Evolutionary conservation across 2,113 vertebrate species (phyloP).

Genomic region (Budorcas taxicolor): DNA sequence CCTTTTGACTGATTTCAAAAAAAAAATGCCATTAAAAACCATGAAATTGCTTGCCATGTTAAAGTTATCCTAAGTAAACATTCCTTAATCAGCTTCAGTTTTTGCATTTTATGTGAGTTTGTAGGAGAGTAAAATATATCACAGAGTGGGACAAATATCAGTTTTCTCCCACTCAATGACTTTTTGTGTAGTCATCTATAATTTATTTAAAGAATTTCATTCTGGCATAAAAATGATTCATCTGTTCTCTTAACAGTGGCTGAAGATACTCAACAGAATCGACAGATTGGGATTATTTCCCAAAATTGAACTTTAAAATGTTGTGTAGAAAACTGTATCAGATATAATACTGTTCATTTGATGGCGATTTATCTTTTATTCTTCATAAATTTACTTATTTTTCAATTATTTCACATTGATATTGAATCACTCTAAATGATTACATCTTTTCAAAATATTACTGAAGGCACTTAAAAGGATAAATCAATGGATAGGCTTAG

Average conservation of each 20-base stretch:
- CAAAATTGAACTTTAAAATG: slow-evolving; percentile 26
- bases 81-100: not conserved
- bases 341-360: slow-evolving; percentile 26
- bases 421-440: not conserved
- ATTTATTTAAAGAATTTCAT: slow-evolving; percentile 50
- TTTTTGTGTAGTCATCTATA: slow-evolving; percentile 43
- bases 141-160: not conserved
- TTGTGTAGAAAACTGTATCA: not conserved
- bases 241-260: slow-evolving; percentile 34
- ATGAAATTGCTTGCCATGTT: not conserved
- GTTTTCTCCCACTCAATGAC: slow-evolving; percentile 44
- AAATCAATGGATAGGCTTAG: not conserved
- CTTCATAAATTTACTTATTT: not conserved
- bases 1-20: not conserved
- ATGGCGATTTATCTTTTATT: slow-evolving; percentile 13
- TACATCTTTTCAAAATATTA: not conserved
- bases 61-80: not conserved
- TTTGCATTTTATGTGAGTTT: not conserved
- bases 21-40: not conserved
- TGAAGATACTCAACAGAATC: slow-evolving; percentile 16
- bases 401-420: not conserved
- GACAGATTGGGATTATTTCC: not conserved
- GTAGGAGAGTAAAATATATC: not conserved
- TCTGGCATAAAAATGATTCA: slow-evolving; percentile 45
- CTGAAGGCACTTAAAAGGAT: not conserved